Evolutionary conservation across 1,140 invertebrate genomes (phyloP).

Genomic region (Lepidurus apus): DNA sequence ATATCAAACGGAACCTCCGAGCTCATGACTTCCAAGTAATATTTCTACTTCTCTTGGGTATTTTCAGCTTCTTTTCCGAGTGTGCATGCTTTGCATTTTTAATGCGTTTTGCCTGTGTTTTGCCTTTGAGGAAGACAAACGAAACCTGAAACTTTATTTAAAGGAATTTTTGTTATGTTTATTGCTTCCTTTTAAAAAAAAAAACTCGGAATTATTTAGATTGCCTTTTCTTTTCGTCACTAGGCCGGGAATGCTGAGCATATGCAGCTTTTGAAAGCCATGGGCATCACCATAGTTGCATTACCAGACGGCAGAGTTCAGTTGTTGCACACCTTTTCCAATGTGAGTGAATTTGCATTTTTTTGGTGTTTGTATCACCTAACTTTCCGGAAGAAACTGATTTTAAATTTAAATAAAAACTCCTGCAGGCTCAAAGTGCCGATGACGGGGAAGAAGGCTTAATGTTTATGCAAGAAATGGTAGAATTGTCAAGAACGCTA

Average conservation of each 20-base stretch:
- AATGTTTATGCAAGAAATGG: conserved; percentile 96
- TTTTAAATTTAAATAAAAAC: background rate
- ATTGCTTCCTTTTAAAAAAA: background rate
- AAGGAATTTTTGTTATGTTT: background rate
- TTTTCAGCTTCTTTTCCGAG: background rate
- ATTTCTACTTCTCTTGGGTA: background rate
- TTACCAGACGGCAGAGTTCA: conserved; percentile 84
- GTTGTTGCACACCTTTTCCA: conserved; percentile 76
- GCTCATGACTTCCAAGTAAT: conserved; percentile 65
- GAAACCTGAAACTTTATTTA: too few species aligned
- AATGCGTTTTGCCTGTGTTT: background rate
- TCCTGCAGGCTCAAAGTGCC: conserved; percentile 67
- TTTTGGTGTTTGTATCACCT: conserved; percentile 27
- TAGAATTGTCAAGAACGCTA: conserved; percentile 75
- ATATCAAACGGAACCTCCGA: conserved; percentile 55
- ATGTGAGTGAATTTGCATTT: conserved; percentile 52
- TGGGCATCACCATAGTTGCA: conserved; percentile 89
- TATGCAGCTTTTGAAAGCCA: conserved; percentile 74
- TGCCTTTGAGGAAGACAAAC: background rate
- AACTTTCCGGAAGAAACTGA: background rate
- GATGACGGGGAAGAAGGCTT: conserved; percentile 87
- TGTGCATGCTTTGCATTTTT: conserved; percentile 9
- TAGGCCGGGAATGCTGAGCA: conserved; percentile 82
- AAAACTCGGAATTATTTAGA: conserved; percentile 23
- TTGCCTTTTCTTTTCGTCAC: conserved; percentile 39